Base-by-base conservation (phyloP, 2,797 vertebrate species). In the Myotis myotis region DNA sequence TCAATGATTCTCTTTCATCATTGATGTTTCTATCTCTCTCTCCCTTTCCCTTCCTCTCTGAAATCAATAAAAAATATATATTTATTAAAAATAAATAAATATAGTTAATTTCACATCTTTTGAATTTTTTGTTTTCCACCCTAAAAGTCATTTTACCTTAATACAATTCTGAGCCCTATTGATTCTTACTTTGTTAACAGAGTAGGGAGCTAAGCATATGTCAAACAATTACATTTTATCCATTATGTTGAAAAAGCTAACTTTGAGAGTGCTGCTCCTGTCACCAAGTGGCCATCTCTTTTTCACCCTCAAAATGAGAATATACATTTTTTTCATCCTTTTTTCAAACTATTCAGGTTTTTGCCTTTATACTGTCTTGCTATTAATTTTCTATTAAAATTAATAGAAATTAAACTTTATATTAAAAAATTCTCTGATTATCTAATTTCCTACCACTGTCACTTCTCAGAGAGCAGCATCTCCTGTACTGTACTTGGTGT, bases 91-190 rank as follows among this genome's bases (percentile, higher is more conserved):
- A 33, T 22, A 66, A 41, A 66, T 62, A 25, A 57, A 57, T 57
- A 57, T 8, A 89, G 30, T 23, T 78, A 44, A 68, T 64, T n/a
- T 95, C 1, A n/a, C 0, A 36, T 44, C 5, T 19, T 23, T 80
- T 76, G 15, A 75, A 47, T 80, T 80, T 57, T 91, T 4, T 66
- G 2, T 76, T 91, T 95, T 86, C 6, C 5, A 66, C 64, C 2
- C 19, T 53, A 41, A 49, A 16, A 79, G 3, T 4, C 5, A 4
- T 28, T 71, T 41, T 51, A 51, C 16, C 57, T 89, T 75, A 33
- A 89, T 30, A 76, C 20, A 83, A 2, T 87, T 91, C 49, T 71
- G 33, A 87, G 15, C 44, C 17, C 30, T 51, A 6, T 57, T 23
- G 72, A 75, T 89, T 89, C 11, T 66, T 75, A 75, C 5, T 44